Base-by-base conservation (phyloP, 2,888 invertebrate genomes). In the Nowickia ferox region DNA sequence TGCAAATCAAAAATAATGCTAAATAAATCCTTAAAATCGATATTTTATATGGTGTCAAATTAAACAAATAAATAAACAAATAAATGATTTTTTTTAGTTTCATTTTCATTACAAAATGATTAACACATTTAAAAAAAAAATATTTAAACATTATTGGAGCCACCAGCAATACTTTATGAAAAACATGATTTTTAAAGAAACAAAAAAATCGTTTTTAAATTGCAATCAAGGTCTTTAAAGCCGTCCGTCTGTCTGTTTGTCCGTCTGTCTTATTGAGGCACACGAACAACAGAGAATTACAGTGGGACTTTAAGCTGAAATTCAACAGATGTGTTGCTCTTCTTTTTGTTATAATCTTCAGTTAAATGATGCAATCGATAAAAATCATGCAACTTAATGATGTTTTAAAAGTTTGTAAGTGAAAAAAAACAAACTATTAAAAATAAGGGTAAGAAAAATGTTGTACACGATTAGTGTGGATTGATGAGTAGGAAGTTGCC, bases 21-120 rank as follows among this genome's bases (percentile, higher is more conserved):
- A 59, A 66, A 48, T n/a, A 53, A n/a, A 10, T 13, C 1, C 81
- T 55, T 69, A 77, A 74, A 81, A 77, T 81, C 17, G 46, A 77
- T 81, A 66, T 55, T 63, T 74, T 77, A 77, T 77, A 77, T 81
- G 63, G 69, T 68, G 77, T 55, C 81, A 81, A 81, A 81, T 81
- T 61, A 77, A 74, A 77, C 61, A 11, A n/a, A n/a, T n/a, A n/a
- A n/a, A n/a, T 68, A 55, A 84, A 71, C 76, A 80, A 81, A 59
- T 75, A 63, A 17, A 19, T 46, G 53, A 22, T 38, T 9, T 40
- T 59, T 46, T 15, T 68, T 44, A 74, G 53, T 72, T 84, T 80
- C 80, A 72, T 76, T 84, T 84, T 84, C 76, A 61, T 84, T 72
- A 51, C 22, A 51, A 51, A 42, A 55, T 17, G 30, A 10, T 11